These are phyloP conservation scores for Amblyjoppa fuscipennis DNA, from an alignment of 2,888 invertebrate species.

Conservation along the genomic window DNA sequence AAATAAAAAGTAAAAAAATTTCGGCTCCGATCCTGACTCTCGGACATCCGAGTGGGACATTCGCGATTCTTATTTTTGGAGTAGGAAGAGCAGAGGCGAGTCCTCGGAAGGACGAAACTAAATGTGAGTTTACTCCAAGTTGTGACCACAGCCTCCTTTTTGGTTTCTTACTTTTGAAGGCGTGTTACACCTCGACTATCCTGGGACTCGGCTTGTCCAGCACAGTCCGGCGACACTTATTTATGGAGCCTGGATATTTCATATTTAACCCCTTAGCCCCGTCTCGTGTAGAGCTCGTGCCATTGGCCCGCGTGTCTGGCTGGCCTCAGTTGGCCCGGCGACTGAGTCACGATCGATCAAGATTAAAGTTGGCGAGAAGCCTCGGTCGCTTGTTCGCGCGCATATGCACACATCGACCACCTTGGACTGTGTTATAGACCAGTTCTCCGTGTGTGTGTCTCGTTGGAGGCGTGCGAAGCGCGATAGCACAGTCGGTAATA, in stretches of 20 bases:
- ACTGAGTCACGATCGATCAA: constrained; percentile 71
- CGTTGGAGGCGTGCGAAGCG: constrained; percentile 33
- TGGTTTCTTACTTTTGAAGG: constrained; percentile 1
- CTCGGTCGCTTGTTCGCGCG: constrained; percentile 42
- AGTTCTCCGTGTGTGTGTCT: neutral
- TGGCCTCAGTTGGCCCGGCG: constrained; percentile 49
- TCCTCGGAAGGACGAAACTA: neutral
- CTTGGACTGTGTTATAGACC: neutral
- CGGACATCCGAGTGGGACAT: constrained; percentile 33
- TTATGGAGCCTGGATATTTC: constrained; percentile 69
- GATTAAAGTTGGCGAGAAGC: constrained; percentile 68
- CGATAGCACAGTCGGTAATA: constrained; percentile 42
- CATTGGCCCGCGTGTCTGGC: constrained; percentile 26
- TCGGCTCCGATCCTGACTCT: neutral
- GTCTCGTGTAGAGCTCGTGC: constrained; percentile 32
- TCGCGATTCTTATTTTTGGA: constrained; percentile 12
- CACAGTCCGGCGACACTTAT: constrained; percentile 50
- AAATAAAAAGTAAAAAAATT: neutral
- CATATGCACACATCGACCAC: constrained; percentile 3
- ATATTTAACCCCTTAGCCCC: constrained; percentile 68
- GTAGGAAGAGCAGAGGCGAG: neutral
- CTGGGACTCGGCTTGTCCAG: constrained; percentile 8
- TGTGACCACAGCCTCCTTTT: neutral
- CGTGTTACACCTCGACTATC: constrained; percentile 16
- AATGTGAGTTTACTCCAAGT: neutral